Percentiles rank a stretch among this genome's conserved stretches.
phyloP scores from a whole-genome alignment of 2,797 vertebrate species.

The Gila robusta region DNA sequence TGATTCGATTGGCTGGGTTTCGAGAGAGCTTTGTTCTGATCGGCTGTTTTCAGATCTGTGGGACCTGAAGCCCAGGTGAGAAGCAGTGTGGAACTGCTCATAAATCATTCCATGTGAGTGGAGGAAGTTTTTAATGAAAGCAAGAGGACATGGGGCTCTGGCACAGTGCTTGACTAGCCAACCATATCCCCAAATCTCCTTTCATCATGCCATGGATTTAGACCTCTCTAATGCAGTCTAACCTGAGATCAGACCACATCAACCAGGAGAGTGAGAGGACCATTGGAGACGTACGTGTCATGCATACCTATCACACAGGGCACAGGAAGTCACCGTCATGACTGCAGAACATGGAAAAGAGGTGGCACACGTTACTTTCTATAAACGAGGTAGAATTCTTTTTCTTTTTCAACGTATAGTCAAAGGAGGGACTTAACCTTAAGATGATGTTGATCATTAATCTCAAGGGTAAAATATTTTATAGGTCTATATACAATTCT shows the following conservation, averaged over 20 bases:
- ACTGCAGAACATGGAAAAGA: not conserved
- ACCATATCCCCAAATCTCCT: conserved; percentile 45
- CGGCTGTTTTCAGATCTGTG: conserved; percentile 38
- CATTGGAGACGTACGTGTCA: not conserved
- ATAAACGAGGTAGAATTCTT: not conserved
- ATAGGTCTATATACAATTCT: too few relatives aligned
- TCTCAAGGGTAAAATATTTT: too few relatives aligned
- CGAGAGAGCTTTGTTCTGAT: conserved; percentile 31
- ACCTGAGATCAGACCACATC: conserved; percentile 49
- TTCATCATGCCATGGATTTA: conserved; percentile 48
- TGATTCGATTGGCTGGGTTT: conserved; percentile 18
- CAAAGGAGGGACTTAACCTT: not conserved
- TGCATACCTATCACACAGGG: conserved; percentile 4
- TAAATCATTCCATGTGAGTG: conserved; percentile 54
- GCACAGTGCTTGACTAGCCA: conserved; percentile 44
- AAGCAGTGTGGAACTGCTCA: conserved; percentile 36
- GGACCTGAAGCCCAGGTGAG: conserved; percentile 47
- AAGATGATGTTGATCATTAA: not conserved
- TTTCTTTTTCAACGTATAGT: not conserved
- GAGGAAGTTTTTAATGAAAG: conserved; percentile 50
- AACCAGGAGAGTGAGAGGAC: conserved; percentile 29
- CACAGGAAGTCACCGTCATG: not conserved
- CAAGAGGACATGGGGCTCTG: conserved; percentile 41
- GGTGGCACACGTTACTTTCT: not conserved
- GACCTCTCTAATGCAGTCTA: conserved; percentile 41